Conservation (phyloP, 2,888 invertebrate genomes). For the Pachydiplax longipennis region DNA sequence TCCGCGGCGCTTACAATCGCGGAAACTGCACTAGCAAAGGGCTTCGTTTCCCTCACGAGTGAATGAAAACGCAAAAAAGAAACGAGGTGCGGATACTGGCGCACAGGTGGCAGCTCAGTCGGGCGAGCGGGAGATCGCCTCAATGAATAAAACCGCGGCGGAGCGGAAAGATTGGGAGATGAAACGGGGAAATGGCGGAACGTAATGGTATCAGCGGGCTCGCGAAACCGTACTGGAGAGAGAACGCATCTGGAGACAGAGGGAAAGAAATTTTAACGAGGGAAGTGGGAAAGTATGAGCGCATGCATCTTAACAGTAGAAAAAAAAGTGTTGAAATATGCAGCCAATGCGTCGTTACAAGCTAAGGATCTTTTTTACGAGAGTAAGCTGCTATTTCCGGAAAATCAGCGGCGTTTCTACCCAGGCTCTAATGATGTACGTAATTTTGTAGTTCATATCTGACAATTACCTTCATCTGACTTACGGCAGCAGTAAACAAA, state of each 20-base stretch:
- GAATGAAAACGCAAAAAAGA: neutral
- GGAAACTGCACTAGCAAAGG: neutral
- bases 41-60: neutral
- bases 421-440: too few species aligned
- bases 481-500: too few species aligned
- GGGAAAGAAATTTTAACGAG: neutral
- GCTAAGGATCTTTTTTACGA: neutral
- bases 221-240: neutral
- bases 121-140: neutral
- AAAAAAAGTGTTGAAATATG: neutral
- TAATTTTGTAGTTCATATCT: too few species aligned
- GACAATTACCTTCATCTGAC: too few species aligned
- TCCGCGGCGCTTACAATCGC: neutral
- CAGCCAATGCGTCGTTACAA: neutral
- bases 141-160: neutral
- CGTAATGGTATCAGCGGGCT: neutral
- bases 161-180: neutral
- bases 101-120: neutral
- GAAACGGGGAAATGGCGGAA: neutral
- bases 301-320: neutral
- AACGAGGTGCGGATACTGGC: neutral
- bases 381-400: too few species aligned
- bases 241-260: neutral
- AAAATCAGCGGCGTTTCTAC: too few species aligned
- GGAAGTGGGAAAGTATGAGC: neutral